Evolutionary conservation across 2,888 invertebrate species (phyloP), one percentile per base, ranked within the genome.

Genomic region (Rhagophthalmus giganteus): DNA sequence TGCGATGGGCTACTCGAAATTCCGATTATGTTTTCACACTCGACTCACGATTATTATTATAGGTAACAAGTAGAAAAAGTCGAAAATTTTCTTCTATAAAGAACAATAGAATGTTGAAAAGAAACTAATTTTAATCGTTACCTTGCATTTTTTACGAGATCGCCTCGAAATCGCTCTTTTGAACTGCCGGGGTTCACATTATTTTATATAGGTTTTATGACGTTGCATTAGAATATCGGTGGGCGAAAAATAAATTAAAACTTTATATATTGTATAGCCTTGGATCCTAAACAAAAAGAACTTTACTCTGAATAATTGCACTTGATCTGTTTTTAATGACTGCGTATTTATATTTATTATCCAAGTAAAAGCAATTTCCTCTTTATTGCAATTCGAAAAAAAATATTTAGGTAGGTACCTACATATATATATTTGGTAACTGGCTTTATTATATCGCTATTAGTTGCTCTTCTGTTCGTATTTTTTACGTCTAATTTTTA

Each of bases 251-350:
- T 20, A 20, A 20, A 20, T 5, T 20, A 5, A 20, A 20, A 20
- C 20, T 20, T 5, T 20, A 5, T 20, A 20, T 20, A n/a, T n/a
- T n/a, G 20, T 20, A 20, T 20, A 20, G 7, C 20, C 20, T 20
- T 20, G 20, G 7, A 5, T 20, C 7, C 4, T 20, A 7, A 5
- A 20, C 7, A 20, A 20, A 20, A 20, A 20, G 20, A 20, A 20
- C 20, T 20, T 20, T 20, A 20, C 20, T 20, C 7, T 3, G 20
- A 20, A 20, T 20, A 20, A 20, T 20, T 20, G 20, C 4, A 7
- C 31, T 28, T 40, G 40, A 40, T 40, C 41, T 41, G 25, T 41
- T 41, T 41, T 41, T 41, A 41, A 41, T 41, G 41, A 24, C 24
- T 26, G 10, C 37, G 20, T 20, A 8, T 33, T 15, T 7, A 16